These are phyloP conservation scores for Solenodon paradoxus DNA, from an alignment of 2,113 vertebrate genomes.

Conservation along the genomic window DNA sequence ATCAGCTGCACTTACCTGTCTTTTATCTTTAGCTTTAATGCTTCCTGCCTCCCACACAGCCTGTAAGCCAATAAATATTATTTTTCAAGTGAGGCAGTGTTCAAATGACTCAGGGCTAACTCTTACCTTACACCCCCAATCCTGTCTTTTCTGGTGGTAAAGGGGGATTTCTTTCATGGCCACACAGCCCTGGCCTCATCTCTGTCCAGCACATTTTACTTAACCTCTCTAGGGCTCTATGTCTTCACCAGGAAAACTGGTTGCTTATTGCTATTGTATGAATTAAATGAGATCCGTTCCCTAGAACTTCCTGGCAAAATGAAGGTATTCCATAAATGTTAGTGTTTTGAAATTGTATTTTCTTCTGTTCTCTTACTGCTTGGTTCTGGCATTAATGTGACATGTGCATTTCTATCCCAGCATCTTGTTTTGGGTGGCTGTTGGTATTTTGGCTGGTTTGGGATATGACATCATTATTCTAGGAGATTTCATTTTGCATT, in stretches of 20 bases:
- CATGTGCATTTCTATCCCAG: not conserved
- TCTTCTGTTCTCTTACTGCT: not conserved
- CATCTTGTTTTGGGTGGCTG: not conserved
- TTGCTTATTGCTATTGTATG: not conserved
- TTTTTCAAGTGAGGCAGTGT: not conserved
- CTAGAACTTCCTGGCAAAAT: not conserved
- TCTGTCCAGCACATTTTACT: not conserved
- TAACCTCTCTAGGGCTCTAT: not conserved
- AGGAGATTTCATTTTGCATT: conserved; percentile 32
- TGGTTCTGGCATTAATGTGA: not conserved
- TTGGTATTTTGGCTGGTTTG: not conserved
- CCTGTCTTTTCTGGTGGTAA: not conserved
- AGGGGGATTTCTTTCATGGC: not conserved
- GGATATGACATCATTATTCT: not conserved
- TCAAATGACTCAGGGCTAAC: not conserved
- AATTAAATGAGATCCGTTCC: not conserved
- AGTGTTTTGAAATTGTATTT: conserved; percentile 15
- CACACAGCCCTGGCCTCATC: not conserved
- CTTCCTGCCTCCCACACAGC: not conserved
- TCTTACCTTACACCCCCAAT: not conserved
- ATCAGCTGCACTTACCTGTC: not conserved
- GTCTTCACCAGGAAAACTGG: not conserved
- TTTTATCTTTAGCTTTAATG: not conserved
- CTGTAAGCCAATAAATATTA: not conserved
- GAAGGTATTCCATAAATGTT: not conserved